Evolutionary conservation across 2,797 vertebrate species (phyloP), one percentile per base, ranked within the genome.

Genomic region (Catamblyrhynchus diadema): DNA sequence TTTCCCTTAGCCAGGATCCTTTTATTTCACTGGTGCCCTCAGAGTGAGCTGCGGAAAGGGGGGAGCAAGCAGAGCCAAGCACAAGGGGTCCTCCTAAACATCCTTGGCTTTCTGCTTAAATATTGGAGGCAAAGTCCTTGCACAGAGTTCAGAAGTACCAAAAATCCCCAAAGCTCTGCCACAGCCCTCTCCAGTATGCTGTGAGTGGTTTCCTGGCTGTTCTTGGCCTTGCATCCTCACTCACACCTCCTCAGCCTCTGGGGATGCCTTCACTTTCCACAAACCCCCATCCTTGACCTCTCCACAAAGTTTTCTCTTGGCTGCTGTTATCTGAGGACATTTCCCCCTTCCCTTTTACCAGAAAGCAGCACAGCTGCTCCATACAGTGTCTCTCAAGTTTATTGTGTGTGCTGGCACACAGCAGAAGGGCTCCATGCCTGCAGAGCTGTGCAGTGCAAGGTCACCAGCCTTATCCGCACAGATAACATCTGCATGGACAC

Each of bases 181-280:
- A 22, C 65, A 65, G n/a, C 50, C 39, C 51, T 70, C n/a, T 50
- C 14, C 71, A 42, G 42, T 1, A 9, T 12, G n/a, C 37, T 53
- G 1, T 5, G 48, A 77, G 48, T 37, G 70, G 0, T 8, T 64
- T 65, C 64, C 4, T 35, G 37, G 16, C 77, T 78, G 57, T 45
- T 41, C 33, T 48, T 21, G 33, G 27, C 72, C 25, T 71, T 33
- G 45, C 57, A 80, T 33, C 64, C 47, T 42, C 28, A 8, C 65
- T 93, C 35, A 54, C 47, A 51, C 56, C 39, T 59, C 14, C 74
- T 57, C 85, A 65, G 18, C 27, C 71, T 50, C 71, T 42, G 60
- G 1, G 2, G 56, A 7, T 74, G 12, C 32, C 33, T 59, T 66
- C 41, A 20, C 22, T 19, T 4, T 0, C 15, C 1, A 8, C 10